A percentile compares a stretch with the other conserved stretches of the same genome.
These are phyloP conservation scores for Andrena trimmerana DNA, from an alignment of 2,888 invertebrate species.

Conservation along the genomic window DNA sequence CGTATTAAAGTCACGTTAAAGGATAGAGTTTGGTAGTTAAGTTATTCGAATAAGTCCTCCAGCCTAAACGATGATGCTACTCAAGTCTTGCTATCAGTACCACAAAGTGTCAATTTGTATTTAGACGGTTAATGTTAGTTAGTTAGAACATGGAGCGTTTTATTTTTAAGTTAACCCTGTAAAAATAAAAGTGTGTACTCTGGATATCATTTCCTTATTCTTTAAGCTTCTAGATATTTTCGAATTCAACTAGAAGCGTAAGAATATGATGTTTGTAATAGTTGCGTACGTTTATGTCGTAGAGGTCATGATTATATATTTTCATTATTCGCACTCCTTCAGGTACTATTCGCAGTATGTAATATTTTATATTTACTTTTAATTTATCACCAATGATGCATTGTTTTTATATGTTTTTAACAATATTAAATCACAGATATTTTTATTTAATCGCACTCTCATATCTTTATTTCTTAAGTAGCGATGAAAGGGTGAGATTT, in stretches of 20 bases:
- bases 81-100: slow-evolving; percentile 33
- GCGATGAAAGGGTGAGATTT: background rate
- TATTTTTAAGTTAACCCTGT: slow-evolving; percentile 68
- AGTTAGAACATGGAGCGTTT: slow-evolving; percentile 56
- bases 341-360: background rate
- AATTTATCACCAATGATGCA: slow-evolving; percentile 31
- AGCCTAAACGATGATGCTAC: slow-evolving; percentile 30
- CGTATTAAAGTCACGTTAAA: slow-evolving; percentile 49
- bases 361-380: slow-evolving; percentile 16
- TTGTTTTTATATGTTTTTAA: slow-evolving; percentile 21
- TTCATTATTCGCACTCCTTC: slow-evolving; percentile 1
- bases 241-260: background rate
- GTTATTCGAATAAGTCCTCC: slow-evolving; percentile 36
- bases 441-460: slow-evolving; percentile 21
- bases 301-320: background rate
- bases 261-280: background rate
- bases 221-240: slow-evolving; percentile 14
- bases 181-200: slow-evolving; percentile 68
- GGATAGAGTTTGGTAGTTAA: slow-evolving; percentile 52
- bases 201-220: slow-evolving; percentile 46
- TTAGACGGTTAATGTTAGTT: slow-evolving; percentile 65
- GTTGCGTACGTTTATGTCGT: background rate
- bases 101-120: slow-evolving; percentile 62
- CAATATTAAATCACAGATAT: slow-evolving; percentile 26
- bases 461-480: background rate